Base-by-base conservation (phyloP, 2,113 vertebrate genomes). In the Mellivora capensis region DNA sequence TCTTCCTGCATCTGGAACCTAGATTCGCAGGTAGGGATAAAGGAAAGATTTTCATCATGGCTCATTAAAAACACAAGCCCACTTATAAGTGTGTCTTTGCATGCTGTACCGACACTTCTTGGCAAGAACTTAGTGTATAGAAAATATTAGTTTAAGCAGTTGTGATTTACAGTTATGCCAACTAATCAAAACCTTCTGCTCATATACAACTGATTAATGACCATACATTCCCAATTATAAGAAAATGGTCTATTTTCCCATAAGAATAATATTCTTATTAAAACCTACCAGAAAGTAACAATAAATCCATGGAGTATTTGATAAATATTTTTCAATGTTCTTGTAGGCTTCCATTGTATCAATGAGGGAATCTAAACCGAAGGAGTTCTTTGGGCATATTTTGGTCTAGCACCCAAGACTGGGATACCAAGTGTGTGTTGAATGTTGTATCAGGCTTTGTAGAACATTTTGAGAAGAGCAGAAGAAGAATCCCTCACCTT, bases 261-360 rank as follows among this genome's bases (percentile, higher is more conserved):
- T 25, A 94, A 94, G 37, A 94, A 59, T 81, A 86, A 67, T 69
- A 83, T 74, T 90, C 39, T 96, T 80, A 87, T 69, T 90, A 86
- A 93, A 92, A 80, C 21, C 80, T 87, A 72, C 13, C 44, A 74
- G 83, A 89, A 88, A 86, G 88, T 62, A 93, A 76, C 27, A 93
- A 81, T 47, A 47, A 64, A 69, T 91, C 57, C 64, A 34, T 47
- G 34, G 81, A 85, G 67, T 90, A 86, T 67, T 86, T 79, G 47
- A 77, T 84, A 85, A 67, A 61, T 42, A 76, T 34, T 83, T 74
- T 87, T 79, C 61, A 47, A 82, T 82, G 29, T 39, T 64, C 17
- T 82, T 85, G 34, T 69, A n/a, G 49, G 27, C 31, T n/a, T 96
- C 72, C 49, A 47, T 13, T 59, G 42, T 80, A 94, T 54, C 72